Evolutionary conservation across 2,113 vertebrate genomes (phyloP).

Genomic region (Carassius carassius): DNA sequence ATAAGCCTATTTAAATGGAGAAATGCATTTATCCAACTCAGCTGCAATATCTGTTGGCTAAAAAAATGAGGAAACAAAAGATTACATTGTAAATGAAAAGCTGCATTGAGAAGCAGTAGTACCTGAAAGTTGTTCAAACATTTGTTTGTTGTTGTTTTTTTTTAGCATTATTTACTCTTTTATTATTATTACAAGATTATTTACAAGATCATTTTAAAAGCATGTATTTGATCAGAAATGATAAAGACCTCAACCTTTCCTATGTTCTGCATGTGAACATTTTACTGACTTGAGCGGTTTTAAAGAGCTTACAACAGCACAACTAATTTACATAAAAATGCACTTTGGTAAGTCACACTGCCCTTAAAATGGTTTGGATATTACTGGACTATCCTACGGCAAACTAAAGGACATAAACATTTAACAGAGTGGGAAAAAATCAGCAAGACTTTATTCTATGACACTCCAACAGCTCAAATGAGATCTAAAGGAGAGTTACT

Average conservation of each 20-base stretch:
- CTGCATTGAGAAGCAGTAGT: not conserved
- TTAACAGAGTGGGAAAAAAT: not conserved
- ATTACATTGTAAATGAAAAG: not conserved
- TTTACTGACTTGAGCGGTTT: not conserved
- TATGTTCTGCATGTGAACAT: not conserved
- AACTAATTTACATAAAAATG: slow-evolving; percentile 22
- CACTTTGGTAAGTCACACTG: slow-evolving; percentile 11
- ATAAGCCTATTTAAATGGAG: not conserved
- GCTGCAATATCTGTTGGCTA: not conserved
- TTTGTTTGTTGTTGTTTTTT: not conserved
- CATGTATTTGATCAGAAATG: not conserved
- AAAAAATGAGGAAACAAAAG: not conserved
- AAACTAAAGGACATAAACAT: not conserved
- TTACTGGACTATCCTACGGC: slow-evolving; percentile 9
- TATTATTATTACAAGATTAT: too few relatives aligned
- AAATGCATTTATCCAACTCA: not conserved
- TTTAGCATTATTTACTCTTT: not conserved
- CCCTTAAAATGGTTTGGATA: slow-evolving; percentile 13
- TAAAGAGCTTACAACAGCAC: slow-evolving; percentile 19
- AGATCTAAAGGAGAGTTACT: slow-evolving; percentile 6
- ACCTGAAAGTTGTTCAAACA: not conserved
- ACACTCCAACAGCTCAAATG: slow-evolving; percentile 9
- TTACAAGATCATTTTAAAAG: not conserved
- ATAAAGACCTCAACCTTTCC: not conserved
- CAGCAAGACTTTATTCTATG: slow-evolving; percentile 12